Evolutionary conservation across 2,797 vertebrate species (phyloP), one percentile per base, ranked within the genome.

Genomic region (Enteromius thamalakanensis): DNA sequence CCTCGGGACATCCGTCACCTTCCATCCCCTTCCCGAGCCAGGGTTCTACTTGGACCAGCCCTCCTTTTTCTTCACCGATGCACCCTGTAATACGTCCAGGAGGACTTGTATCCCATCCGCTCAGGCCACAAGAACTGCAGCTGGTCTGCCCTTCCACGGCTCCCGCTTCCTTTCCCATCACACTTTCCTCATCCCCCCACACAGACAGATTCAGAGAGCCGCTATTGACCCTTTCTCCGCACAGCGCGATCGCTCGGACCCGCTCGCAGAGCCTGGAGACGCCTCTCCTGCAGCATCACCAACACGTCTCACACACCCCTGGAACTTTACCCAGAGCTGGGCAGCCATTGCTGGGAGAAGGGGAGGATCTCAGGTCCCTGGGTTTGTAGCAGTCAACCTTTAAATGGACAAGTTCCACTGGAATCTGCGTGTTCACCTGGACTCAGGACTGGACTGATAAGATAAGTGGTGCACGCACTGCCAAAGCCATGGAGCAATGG

Each of bases 71-170:
- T 15, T 81, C 85, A 49, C 89, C 89, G 58, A 88, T 90, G 64
- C 91, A 90, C 8, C 55, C 87, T 32, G 82, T 49, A 0, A 76
- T 87, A 10, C 79, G 70, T 75, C 84, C 87, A 34, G 65, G 37
- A 49, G 91, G 88, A 78, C 84, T 76, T 29, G 34, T 67, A 70
- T 58, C 89, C 7, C 60, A 86, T 51, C 49, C 65, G 0, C 83
- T 89, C 2, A 89, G 88, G 87, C 90, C 89, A 32, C 92, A 90
- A 68, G 91, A 93, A 67, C 88, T 90, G 70, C 90, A 90, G 74
- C 82, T 89, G 51, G 87, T 80, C 10, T 87, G 80, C 65, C 53
- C 89, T 0, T 26, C 80, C 51, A 68, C 91, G 1, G 76, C 78
- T 85, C 82, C 84, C 2, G 40, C n/a, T 71, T 82, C 62, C 45